phyloP scores from a whole-genome alignment of 2,113 vertebrate species.

The pig (Sus scrofa) region T2T-Sscrofa CM000819.6:17259501-17260000 shows the following conservation, averaged over 20 bases:
- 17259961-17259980: constrained; percentile 72
- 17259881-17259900: constrained; percentile 74
- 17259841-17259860: constrained; percentile 81
- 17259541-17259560: constrained; percentile 72
- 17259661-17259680: constrained; percentile 68
- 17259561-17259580: constrained; percentile 69
- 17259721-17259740: constrained; percentile 79
- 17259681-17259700: constrained; percentile 79
- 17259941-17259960: constrained; percentile 58
- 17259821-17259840: constrained; percentile 81
- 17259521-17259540: constrained; percentile 76
- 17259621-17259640: constrained; percentile 84
- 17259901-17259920: constrained; percentile 82
- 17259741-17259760: constrained; percentile 84
- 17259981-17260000: constrained; percentile 69
- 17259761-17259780: constrained; percentile 81
- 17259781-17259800: constrained; percentile 82
- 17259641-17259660: constrained; percentile 74
- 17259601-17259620: constrained; percentile 72
- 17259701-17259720: constrained; percentile 83
- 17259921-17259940: constrained; percentile 81
- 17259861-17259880: constrained; percentile 79
- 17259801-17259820: constrained; percentile 81
- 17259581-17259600: constrained; percentile 56
- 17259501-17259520: constrained; percentile 79